A percentile compares a stretch with the other conserved stretches of the same genome.
Conservation (phyloP, 2,113 vertebrate genomes). For the Thamnaconus septentrionalis region DNA sequence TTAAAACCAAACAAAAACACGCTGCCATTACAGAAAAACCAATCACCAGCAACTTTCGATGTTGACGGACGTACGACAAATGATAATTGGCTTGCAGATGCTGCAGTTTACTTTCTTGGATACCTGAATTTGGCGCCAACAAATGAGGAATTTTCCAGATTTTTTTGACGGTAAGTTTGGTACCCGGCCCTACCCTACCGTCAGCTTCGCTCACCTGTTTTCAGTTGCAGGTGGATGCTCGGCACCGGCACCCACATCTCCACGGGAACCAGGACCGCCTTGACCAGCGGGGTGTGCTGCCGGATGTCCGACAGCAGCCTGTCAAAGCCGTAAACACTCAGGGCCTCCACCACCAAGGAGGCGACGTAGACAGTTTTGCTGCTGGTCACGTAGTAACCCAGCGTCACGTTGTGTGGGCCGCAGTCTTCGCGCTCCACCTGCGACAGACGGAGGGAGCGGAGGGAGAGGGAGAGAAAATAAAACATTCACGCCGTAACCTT, state of each 20-base stretch:
- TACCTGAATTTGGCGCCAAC: no score
- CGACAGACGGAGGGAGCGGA: conserved; percentile 3
- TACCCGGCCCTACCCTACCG: not conserved
- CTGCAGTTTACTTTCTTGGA: not conserved
- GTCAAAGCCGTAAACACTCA: conserved; percentile 83
- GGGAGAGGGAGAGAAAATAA: not conserved
- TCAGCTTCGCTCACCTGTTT: conserved; percentile 81
- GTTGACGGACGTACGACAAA: no score
- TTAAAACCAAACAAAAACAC: no score
- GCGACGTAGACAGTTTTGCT: conserved; percentile 83
- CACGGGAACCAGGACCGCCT: conserved; percentile 83
- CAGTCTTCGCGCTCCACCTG: conserved; percentile 86
- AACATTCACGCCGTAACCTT: no score
- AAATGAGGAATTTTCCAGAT: not conserved
- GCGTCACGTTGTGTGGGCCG: conserved; percentile 83
- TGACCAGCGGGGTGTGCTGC: conserved; percentile 81
- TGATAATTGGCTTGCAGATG: not conserved
- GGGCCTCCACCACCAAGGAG: conserved; percentile 78
- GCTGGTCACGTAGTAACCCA: conserved; percentile 87
- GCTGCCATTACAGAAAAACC: no score
- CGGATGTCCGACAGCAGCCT: conserved; percentile 86
- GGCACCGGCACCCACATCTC: conserved; percentile 81
- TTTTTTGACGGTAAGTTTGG: not conserved
- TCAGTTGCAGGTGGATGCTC: conserved; percentile 86
- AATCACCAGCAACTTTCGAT: no score